Evolutionary conservation across 2,888 invertebrate species (phyloP), one percentile per base, ranked within the genome.

Genomic region (Monopis laevigella): DNA sequence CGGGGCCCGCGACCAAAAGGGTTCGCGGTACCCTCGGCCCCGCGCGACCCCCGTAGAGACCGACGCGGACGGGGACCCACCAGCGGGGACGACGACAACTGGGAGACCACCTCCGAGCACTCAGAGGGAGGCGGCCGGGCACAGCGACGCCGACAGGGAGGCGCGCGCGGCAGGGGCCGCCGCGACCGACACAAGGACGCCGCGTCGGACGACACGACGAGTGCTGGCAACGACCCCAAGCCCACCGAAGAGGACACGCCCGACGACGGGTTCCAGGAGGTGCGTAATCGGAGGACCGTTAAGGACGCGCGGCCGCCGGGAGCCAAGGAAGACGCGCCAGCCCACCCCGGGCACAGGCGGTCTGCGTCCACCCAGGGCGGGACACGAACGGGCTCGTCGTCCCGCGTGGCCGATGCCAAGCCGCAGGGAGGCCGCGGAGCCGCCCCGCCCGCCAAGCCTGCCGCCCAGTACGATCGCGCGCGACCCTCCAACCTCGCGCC

Each of bases 41-140:
- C 46, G 17, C 42, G 48, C 19, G 43, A 28, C 18, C 42, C 43
- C 14, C 44, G 44, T 21, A 72, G 77, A 29, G 77, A 75, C 50
- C 67, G 78, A 40, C 73, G 67, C 53, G 70, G 67, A 34, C 56
- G 58, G 17, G 66, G 66, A n/a, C 66, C 64, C 21, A 59, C 59
- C 19, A 74, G 68, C 45, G 78, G 82, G 7, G 84, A 84, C 46
- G 86, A 85, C 50, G 87, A 86, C 54, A 84, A 89, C 55, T 90
- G 90, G 88, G 92, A 92, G 62, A 90, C 91, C 32, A 92, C 90
- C 12, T 90, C 91, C 5, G 93, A 93, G 67, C 90, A 90, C 73
- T 92, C 91, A 65, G 92, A 87, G 58, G 72, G 74, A 32, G 68
- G 70, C 14, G 69, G 65, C 28, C 54, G 59, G 21, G 56, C 59